These are phyloP conservation scores for Sebastes cheni DNA, from an alignment of 2,797 vertebrate genomes.

Conservation along the genomic window DNA sequence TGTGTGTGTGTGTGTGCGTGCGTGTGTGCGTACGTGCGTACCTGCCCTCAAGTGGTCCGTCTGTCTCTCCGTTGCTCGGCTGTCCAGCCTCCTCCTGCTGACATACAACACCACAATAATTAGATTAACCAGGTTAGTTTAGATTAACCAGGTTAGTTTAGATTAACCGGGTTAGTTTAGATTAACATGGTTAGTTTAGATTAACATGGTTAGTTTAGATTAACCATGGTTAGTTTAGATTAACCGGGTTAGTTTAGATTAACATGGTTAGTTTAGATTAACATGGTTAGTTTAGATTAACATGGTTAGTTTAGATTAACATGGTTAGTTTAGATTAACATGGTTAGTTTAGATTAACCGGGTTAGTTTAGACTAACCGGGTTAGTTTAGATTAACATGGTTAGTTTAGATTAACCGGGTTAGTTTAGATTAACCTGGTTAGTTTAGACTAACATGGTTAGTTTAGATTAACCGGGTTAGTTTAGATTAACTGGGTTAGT, in stretches of 20 bases:
- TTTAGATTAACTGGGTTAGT: too few relatives aligned
- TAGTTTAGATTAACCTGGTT: too few relatives aligned
- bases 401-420: too few relatives aligned
- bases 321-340: too few relatives aligned
- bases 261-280: too few relatives aligned
- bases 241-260: too few relatives aligned
- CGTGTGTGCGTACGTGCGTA: neutral
- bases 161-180: neutral
- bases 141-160: neutral
- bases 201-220: neutral
- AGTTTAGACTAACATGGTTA: too few relatives aligned
- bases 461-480: too few relatives aligned
- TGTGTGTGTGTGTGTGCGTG: neutral
- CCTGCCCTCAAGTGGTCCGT: conserved; percentile 34
- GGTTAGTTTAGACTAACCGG: neutral
- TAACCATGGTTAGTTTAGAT: too few relatives aligned
- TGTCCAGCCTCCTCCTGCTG: conserved; percentile 47
- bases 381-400: too few relatives aligned
- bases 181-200: neutral
- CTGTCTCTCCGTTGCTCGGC: conserved; percentile 39
- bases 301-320: too few relatives aligned
- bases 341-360: rapidly evolving
- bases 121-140: neutral
- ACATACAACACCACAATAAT: neutral
- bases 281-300: too few relatives aligned